phyloP scores from a whole-genome alignment of 2,113 vertebrate genomes.

The Chionomys nivalis region DNA sequence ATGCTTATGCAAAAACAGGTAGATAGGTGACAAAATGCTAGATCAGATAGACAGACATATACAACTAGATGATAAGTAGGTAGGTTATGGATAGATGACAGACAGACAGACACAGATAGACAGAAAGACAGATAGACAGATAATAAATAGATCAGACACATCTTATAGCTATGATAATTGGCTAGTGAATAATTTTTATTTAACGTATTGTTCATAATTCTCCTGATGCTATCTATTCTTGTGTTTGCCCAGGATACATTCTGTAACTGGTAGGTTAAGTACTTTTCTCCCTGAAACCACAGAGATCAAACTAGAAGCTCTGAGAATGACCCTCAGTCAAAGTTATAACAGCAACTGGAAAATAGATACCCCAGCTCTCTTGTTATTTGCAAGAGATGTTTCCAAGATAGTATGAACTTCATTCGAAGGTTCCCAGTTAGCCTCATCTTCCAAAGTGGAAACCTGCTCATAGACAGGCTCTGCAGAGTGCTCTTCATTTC shows the following conservation, averaged over 20 bases:
- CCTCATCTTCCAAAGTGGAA: not conserved
- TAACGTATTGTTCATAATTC: not conserved
- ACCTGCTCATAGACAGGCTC: not conserved
- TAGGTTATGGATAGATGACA: not conserved
- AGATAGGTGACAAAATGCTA: not conserved
- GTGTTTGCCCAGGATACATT: not conserved
- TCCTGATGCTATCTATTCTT: not conserved
- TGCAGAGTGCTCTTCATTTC: not conserved
- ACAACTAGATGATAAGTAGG: not conserved
- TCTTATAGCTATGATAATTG: not conserved
- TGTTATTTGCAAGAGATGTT: not conserved
- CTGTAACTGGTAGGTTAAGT: not conserved
- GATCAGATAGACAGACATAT: not conserved
- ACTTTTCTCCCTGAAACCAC: not conserved
- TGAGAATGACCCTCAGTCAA: not conserved
- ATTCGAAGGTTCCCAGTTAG: not conserved
- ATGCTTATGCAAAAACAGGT: not conserved
- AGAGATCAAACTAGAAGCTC: not conserved
- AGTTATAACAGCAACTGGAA: not conserved
- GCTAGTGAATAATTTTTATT: not conserved
- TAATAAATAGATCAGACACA: not conserved
- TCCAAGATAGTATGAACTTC: not conserved
- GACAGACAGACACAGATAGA: not conserved
- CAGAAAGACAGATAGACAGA: not conserved
- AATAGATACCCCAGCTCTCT: not conserved